Evolutionary conservation across 2,113 vertebrate species (phyloP).

Genomic region (Pterocles orientalis): DNA sequence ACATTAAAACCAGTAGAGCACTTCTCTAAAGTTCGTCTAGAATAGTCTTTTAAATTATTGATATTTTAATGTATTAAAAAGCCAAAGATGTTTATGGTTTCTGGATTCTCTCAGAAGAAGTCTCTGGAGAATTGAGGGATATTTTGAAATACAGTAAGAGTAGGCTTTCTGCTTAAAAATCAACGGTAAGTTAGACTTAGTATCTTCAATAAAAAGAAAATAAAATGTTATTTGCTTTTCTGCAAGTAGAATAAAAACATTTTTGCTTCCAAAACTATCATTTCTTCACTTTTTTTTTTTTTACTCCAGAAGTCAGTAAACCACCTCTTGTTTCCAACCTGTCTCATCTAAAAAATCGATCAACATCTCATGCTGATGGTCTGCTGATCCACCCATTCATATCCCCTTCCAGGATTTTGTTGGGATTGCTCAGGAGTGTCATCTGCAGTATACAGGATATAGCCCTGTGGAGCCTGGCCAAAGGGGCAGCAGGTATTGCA

Average conservation of each 20-base stretch:
- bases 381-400: fast-evolving
- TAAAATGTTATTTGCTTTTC: not conserved
- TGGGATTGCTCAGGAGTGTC: not conserved
- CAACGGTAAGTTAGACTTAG: not conserved
- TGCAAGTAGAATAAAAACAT: not conserved
- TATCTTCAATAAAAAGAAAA: not conserved
- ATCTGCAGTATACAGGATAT: not conserved
- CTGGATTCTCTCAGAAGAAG: not conserved
- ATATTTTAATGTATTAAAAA: constrained; percentile 38
- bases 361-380: fast-evolving
- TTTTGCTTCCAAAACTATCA: not conserved
- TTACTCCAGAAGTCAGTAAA: not conserved
- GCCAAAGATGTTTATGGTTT: not conserved
- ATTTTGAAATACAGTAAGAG: not conserved
- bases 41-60: constrained; percentile 39
- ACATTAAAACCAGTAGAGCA: not conserved
- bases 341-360: not conserved
- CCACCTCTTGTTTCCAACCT: fast-evolving
- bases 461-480: not conserved
- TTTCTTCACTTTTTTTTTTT: not conserved
- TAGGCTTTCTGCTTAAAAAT: constrained; percentile 27
- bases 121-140: not conserved
- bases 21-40: not conserved
- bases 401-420: not conserved
- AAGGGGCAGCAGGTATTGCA: not conserved